Evolutionary conservation across 2,113 vertebrate species (phyloP).

Genomic region (Oncorhynchus keta): DNA sequence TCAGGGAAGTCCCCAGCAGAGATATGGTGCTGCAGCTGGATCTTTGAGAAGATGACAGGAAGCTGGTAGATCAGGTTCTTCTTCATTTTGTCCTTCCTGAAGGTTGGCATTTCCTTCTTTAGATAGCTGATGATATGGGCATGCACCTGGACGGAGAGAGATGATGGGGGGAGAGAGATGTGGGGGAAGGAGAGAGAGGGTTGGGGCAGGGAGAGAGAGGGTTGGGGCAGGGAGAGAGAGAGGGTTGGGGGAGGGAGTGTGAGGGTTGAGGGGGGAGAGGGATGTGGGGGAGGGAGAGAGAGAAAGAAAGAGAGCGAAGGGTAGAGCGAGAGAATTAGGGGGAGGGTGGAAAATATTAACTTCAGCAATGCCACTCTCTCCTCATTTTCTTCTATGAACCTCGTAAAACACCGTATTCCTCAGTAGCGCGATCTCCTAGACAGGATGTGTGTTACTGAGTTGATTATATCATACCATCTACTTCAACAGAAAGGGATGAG

Average conservation of each 20-base stretch:
- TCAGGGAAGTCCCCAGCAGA: slow-evolving; percentile 90
- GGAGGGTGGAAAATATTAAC: neutral
- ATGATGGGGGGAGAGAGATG: slow-evolving; percentile 11
- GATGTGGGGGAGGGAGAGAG: too few relatives aligned
- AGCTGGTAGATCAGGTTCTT: slow-evolving; percentile 88
- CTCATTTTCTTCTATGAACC: neutral
- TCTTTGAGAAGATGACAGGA: slow-evolving; percentile 87
- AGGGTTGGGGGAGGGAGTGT: too few relatives aligned
- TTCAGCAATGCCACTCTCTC: neutral
- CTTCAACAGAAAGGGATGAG: too few relatives aligned
- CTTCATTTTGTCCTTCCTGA: slow-evolving; percentile 91
- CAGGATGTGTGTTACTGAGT: too few relatives aligned
- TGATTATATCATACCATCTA: too few relatives aligned
- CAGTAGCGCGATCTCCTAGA: neutral
- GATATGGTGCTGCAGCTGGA: slow-evolving; percentile 89
- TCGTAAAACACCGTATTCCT: neutral
- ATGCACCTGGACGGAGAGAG: slow-evolving; percentile 77
- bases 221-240: too few relatives aligned
- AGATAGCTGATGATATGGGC: slow-evolving; percentile 90
- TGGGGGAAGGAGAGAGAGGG: too few relatives aligned
- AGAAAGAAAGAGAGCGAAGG: too few relatives aligned
- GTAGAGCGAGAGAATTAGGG: too few relatives aligned
- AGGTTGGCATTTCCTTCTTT: slow-evolving; percentile 91
- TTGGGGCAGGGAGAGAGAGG: too few relatives aligned
- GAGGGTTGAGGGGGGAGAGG: too few relatives aligned